A percentile compares a stretch with the other conserved stretches of the same genome.
These are phyloP conservation scores for Catostomus latipinnis DNA, from an alignment of 2,797 vertebrate species.

Conservation along the genomic window DNA sequence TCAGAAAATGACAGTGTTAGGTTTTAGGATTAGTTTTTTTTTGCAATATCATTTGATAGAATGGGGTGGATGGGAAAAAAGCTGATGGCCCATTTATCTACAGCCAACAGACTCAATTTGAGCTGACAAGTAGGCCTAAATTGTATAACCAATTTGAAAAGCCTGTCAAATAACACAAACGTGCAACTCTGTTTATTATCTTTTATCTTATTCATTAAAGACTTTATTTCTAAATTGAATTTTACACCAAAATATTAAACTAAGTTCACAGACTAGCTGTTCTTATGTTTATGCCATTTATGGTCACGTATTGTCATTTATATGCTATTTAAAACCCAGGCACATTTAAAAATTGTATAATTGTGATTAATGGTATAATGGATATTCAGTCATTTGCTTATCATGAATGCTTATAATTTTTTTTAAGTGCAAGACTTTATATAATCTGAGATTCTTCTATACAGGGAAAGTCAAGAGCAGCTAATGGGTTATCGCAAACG, in stretches of 20 bases:
- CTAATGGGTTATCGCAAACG: conserved; percentile 94
- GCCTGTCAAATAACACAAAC: not conserved
- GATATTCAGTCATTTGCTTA: not conserved
- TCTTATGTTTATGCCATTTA: no score
- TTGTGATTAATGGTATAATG: no score
- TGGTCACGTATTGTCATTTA: no score
- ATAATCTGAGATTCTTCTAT: conserved; percentile 34
- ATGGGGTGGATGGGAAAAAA: conserved; percentile 61
- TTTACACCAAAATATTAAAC: conserved; percentile 5
- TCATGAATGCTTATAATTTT: not conserved
- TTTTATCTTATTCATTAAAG: not conserved
- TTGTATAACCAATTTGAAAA: not conserved
- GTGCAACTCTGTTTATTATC: no score
- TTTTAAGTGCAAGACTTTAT: not conserved
- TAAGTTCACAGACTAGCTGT: not conserved
- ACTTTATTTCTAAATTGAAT: not conserved
- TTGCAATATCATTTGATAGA: conserved; percentile 51
- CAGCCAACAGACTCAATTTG: not conserved
- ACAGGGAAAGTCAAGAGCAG: conserved; percentile 95
- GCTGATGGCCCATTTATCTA: not conserved
- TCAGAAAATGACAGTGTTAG: no score
- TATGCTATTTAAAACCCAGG: not conserved
- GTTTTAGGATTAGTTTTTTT: conserved; percentile 45
- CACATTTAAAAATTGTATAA: conserved; percentile 3
- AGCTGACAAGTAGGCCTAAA: not conserved